Evolutionary conservation across 2,113 vertebrate species (phyloP), one percentile per base, ranked within the genome.

Genomic region (Gallinago undulata): DNA sequence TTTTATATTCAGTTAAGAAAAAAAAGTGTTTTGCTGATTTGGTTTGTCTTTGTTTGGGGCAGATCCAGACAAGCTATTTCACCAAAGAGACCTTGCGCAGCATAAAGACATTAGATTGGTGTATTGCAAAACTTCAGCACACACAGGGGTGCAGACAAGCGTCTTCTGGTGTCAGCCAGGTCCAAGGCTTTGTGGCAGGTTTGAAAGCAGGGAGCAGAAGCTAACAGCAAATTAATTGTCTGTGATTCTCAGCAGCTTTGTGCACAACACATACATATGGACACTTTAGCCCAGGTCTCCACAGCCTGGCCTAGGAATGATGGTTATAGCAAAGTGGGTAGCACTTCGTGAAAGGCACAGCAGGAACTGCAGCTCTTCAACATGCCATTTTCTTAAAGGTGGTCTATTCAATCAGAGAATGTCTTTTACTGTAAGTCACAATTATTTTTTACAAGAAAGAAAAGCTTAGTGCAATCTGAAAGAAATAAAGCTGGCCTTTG

Each of bases 361-460:
- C 77, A 63, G 37, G 76, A 41, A 48, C 51, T 13, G 47, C 41
- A 88, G 75, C 79, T 78, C 87, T 62, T 76, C 55, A 22, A 25
- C 57, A 5, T 1, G 31, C 19, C 19, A 5, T 73, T 77, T 55
- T 28, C 80, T 59, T 70, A n/a, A 89, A 90, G 76, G 33, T 37
- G 24, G 4, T 7, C 72, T 92, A 21, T 25, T 68, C 60, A 48
- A 33, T 6, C 39, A 64, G 8, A 77, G 14, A 22, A 24, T 16
- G 55, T 6, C 62, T 90, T 92, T 86, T 78, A 75, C n/a, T 68
- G 33, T 13, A 76, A 79, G 53, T 13, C 12, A 3, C 53, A 85
- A 93, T 96, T 95, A 82, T 73, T 92, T 94, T 89, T 90, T 72
- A 60, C 35, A 75, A 50, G 56, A 90, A 92, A 90, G 67, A 92